A percentile compares a stretch with the other conserved stretches of the same genome.
phyloP scores from a whole-genome alignment of 2,113 vertebrate genomes.

The Chionodraco myersi region DNA sequence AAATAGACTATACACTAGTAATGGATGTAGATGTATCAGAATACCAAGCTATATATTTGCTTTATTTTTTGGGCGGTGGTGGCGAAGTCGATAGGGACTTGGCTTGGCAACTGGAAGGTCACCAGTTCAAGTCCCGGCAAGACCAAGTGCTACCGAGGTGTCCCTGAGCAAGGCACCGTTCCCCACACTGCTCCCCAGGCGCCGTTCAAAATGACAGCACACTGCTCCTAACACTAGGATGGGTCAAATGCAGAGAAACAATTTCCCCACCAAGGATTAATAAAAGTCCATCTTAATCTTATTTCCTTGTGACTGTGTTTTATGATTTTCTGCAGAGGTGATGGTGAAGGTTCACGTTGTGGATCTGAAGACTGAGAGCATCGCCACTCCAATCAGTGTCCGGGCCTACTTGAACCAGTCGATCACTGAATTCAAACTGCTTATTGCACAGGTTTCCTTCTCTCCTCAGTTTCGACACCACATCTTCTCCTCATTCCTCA shows the following conservation, averaged over 20 bases:
- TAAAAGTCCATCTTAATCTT: no score
- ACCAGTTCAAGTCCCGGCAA: no score
- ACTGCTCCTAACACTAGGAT: no score
- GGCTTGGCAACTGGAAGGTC: no score
- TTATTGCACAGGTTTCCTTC: constrained; percentile 92
- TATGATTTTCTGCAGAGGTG: constrained; percentile 87
- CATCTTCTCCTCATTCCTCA: background rate
- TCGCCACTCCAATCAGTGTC: constrained; percentile 91
- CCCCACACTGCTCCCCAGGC: no score
- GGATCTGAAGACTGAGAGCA: constrained; percentile 92
- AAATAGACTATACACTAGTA: background rate
- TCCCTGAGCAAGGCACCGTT: no score
- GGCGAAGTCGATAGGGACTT: no score
- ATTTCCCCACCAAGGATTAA: no score
- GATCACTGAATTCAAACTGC: constrained; percentile 95
- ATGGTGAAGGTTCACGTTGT: constrained; percentile 99
- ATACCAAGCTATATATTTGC: background rate
- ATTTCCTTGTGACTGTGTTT: constrained; percentile 26
- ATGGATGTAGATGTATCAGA: background rate
- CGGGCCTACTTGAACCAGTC: constrained; percentile 97
- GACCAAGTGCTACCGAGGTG: no score
- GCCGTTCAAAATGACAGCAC: no score
- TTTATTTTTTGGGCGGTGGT: background rate
- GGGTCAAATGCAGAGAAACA: no score
- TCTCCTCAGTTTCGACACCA: background rate